phyloP scores from a whole-genome alignment of 2,797 vertebrate genomes.

The Rousettus madagascariensis region DNA sequence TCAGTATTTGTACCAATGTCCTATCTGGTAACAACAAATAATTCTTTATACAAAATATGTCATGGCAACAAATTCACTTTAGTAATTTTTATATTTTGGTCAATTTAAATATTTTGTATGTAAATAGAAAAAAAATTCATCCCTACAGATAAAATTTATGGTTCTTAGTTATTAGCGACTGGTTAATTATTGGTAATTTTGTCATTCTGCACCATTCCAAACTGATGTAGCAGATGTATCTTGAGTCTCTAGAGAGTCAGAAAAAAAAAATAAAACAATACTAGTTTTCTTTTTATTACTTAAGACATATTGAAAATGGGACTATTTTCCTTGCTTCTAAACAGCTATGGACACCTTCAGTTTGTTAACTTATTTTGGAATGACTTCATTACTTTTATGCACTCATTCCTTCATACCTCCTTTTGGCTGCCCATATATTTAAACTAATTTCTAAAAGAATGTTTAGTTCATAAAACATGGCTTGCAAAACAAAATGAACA shows the following conservation, averaged over 20 bases:
- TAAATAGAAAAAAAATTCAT: background rate
- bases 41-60: background rate
- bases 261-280: conserved; percentile 17
- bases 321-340: conserved; percentile 29
- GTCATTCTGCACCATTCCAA: background rate
- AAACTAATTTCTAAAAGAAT: conserved; percentile 34
- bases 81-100: background rate
- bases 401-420: background rate
- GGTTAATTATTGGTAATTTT: background rate
- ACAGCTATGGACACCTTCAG: background rate
- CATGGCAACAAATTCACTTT: background rate
- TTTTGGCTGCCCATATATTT: background rate
- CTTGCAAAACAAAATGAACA: conserved; percentile 14
- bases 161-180: background rate
- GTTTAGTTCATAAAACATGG: background rate
- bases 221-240: background rate
- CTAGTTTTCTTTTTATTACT: background rate
- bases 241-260: background rate
- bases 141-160: background rate
- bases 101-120: background rate
- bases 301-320: conserved; percentile 54
- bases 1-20: background rate
- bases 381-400: conserved; percentile 5
- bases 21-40: background rate
- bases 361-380: conserved; percentile 48